phyloP scores from a whole-genome alignment of 2,888 invertebrate genomes.

The Gastrophysa polygoni region DNA sequence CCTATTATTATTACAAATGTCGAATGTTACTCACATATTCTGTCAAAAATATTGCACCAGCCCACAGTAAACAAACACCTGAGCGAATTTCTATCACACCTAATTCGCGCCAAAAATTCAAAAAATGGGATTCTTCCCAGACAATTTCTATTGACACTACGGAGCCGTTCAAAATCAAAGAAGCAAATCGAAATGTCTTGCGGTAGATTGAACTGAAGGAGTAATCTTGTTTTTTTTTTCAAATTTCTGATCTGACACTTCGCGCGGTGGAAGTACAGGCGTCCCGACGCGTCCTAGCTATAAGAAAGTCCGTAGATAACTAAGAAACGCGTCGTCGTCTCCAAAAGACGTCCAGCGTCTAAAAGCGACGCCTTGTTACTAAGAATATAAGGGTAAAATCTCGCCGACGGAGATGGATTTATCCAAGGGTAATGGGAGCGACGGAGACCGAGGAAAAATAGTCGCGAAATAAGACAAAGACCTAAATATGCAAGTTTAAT shows the following conservation, averaged over 20 bases:
- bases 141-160: neutral
- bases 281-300: slow-evolving; percentile 57
- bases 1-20: neutral
- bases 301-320: slow-evolving; percentile 59
- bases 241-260: slow-evolving; percentile 34
- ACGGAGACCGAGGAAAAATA: slow-evolving; percentile 51
- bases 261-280: slow-evolving; percentile 37
- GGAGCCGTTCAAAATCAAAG: neutral
- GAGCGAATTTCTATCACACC: slow-evolving; percentile 27
- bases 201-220: neutral
- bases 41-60: slow-evolving; percentile 40
- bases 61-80: slow-evolving; percentile 34
- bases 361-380: slow-evolving; percentile 59
- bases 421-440: slow-evolving; percentile 50
- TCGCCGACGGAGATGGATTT: slow-evolving; percentile 45
- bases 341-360: slow-evolving; percentile 59
- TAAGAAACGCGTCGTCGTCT: slow-evolving; percentile 59
- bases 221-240: slow-evolving; percentile 11
- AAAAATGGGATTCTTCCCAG: slow-evolving; percentile 16
- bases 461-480: slow-evolving; percentile 54
- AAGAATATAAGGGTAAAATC: slow-evolving; percentile 56
- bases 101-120: slow-evolving; percentile 35
- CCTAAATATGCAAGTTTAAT: slow-evolving; percentile 51
- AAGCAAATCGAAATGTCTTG: slow-evolving; percentile 16
- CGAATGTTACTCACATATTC: slow-evolving; percentile 33